Evolutionary conservation across 2,797 vertebrate genomes (phyloP).

Genomic region (Fundulus diaphanus): DNA sequence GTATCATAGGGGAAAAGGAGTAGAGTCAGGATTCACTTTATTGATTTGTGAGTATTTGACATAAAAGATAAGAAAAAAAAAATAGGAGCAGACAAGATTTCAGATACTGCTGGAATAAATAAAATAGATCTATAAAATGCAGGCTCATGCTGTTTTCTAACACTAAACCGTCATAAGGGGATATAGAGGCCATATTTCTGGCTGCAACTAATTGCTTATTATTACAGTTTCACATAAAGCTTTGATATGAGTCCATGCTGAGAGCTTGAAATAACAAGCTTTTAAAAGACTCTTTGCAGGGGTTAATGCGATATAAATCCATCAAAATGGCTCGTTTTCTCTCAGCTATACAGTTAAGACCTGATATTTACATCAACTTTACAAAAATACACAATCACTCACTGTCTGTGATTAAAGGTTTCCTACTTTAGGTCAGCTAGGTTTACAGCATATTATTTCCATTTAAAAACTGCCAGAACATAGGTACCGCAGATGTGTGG

Average conservation of each 20-base stretch:
- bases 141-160: neutral
- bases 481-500: neutral
- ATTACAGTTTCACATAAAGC: slow-evolving; percentile 18
- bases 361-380: neutral
- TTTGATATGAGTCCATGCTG: slow-evolving; percentile 20
- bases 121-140: neutral
- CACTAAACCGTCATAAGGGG: slow-evolving; percentile 14
- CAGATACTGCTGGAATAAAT: slow-evolving; percentile 3
- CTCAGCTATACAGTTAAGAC: neutral
- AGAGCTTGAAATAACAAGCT: slow-evolving; percentile 18
- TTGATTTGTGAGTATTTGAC: neutral
- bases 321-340: neutral
- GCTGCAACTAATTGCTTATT: slow-evolving; percentile 16
- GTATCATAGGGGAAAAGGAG: neutral
- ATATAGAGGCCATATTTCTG: slow-evolving; percentile 16
- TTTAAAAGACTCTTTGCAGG: slow-evolving; percentile 14
- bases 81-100: neutral
- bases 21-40: neutral
- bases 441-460: neutral
- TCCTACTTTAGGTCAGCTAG: neutral
- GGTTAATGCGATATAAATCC: slow-evolving; percentile 8
- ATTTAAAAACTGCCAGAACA: neutral
- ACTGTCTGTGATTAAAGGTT: neutral
- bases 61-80: neutral
- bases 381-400: neutral